Conservation (phyloP, 2,888 invertebrate genomes). For the Mythimna albipuncta region DNA sequence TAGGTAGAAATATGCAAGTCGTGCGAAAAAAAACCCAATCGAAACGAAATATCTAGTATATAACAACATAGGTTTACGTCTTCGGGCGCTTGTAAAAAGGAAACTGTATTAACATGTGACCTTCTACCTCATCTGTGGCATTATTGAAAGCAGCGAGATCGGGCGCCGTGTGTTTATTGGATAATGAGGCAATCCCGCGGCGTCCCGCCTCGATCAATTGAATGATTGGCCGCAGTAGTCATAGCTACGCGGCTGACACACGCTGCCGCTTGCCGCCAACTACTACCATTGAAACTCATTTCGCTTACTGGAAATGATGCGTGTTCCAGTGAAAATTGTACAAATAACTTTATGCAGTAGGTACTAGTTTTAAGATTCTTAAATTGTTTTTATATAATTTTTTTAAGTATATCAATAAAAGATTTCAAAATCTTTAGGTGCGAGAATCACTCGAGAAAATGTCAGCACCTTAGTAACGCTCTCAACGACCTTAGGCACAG, state of each 20-base stretch:
- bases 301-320: neutral
- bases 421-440: neutral
- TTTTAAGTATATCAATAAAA: neutral
- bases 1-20: neutral
- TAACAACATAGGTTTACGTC: constrained; percentile 12
- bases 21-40: constrained; percentile 9
- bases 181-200: constrained; percentile 84
- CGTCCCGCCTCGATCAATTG: constrained; percentile 82
- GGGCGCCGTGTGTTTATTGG: constrained; percentile 82
- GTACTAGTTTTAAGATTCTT: too few relatives aligned
- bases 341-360: neutral
- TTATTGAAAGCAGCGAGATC: constrained; percentile 69
- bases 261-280: constrained; percentile 30
- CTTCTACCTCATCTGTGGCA: constrained; percentile 62
- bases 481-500: constrained; percentile 46
- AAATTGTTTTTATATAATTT: neutral
- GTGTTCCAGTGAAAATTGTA: neutral
- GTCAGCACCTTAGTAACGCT: constrained; percentile 27
- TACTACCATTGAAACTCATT: constrained; percentile 44
- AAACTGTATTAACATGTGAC: constrained; percentile 52
- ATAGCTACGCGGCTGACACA: constrained; percentile 70
- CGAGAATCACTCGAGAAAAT: constrained; percentile 47
- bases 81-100: constrained; percentile 38
- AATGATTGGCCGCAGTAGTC: constrained; percentile 81
- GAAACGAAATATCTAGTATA: neutral